Percentiles rank a stretch among this genome's conserved stretches.
These are phyloP conservation scores for Tachyglossus aculeatus DNA, from an alignment of 2,797 vertebrate species.

Conservation along the genomic window DNA sequence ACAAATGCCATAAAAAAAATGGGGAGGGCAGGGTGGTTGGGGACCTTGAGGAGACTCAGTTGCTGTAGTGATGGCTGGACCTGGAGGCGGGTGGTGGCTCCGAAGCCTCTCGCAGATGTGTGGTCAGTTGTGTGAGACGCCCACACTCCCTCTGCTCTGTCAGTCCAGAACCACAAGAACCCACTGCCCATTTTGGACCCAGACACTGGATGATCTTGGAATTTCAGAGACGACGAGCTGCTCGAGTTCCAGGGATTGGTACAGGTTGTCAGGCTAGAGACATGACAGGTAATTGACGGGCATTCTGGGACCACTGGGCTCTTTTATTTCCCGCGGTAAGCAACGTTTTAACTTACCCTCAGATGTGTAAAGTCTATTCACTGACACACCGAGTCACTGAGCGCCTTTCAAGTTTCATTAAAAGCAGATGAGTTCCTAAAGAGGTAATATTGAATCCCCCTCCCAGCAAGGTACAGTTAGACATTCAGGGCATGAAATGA, in stretches of 20 bases:
- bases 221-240: slow-evolving; percentile 27
- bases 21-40: too few relatives aligned
- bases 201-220: slow-evolving; percentile 25
- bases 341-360: slow-evolving; percentile 47
- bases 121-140: too few relatives aligned
- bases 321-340: slow-evolving; percentile 39
- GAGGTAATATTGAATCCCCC: slow-evolving; percentile 57
- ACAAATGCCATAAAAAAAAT: too few relatives aligned
- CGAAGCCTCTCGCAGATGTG: too few relatives aligned
- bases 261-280: slow-evolving; percentile 12
- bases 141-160: too few relatives aligned
- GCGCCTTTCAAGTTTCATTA: slow-evolving; percentile 62
- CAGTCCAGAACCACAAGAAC: too few relatives aligned
- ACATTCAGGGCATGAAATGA: slow-evolving; percentile 18
- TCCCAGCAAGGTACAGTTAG: slow-evolving; percentile 46
- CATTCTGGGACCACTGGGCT: slow-evolving; percentile 10
- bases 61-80: too few relatives aligned
- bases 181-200: too few relatives aligned
- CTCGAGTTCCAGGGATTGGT: slow-evolving; percentile 43
- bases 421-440: slow-evolving; percentile 54
- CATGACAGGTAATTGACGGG: slow-evolving; percentile 49
- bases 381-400: slow-evolving; percentile 60
- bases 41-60: too few relatives aligned
- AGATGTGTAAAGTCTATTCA: slow-evolving; percentile 49
- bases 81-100: too few relatives aligned